Conservation (phyloP, 2,113 vertebrate genomes). For the Clarias batrachus region DNA sequence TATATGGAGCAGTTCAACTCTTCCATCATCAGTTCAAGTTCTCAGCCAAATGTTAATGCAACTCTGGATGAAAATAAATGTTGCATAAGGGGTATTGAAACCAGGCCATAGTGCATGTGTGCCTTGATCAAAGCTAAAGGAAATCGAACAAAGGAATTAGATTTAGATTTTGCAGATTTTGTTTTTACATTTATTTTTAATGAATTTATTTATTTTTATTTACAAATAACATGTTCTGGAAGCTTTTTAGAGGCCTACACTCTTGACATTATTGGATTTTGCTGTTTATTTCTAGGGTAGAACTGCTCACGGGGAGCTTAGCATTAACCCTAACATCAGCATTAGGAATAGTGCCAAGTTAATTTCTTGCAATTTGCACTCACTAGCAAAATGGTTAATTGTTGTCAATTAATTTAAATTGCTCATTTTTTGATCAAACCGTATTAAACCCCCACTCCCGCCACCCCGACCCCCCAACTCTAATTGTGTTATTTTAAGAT, state of each 20-base stretch:
- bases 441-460: background rate
- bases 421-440: background rate
- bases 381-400: background rate
- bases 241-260: no score
- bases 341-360: conserved; percentile 9
- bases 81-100: no score
- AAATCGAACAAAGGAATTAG: no score
- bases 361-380: conserved; percentile 9
- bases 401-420: background rate
- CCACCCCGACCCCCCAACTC: background rate
- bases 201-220: background rate
- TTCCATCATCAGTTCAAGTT: no score
- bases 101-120: no score
- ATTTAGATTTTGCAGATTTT: no score
- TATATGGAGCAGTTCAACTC: no score
- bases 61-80: no score
- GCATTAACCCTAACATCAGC: background rate
- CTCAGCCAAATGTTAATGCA: no score
- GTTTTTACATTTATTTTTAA: background rate
- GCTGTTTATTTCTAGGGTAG: background rate
- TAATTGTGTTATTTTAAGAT: background rate
- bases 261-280: background rate
- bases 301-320: background rate
- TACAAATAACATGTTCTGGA: background rate
- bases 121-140: no score